Conservation (phyloP, 2,113 vertebrate genomes). For the Oxyruncus cristatus region DNA sequence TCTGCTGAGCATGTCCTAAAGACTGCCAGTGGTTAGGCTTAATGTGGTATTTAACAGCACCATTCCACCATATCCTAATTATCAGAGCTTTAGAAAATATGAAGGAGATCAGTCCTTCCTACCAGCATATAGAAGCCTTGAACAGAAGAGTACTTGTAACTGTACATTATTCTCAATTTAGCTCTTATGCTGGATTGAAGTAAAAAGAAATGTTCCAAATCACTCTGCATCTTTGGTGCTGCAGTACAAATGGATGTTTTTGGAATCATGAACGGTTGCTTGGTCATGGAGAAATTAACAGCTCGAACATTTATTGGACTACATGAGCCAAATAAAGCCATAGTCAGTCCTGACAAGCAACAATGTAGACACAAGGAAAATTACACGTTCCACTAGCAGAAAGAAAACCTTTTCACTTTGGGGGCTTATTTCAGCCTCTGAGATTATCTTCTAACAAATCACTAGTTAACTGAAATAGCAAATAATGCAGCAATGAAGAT, state of each 20-base stretch:
- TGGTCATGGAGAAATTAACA: background rate
- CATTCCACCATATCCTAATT: background rate
- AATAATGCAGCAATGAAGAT: background rate
- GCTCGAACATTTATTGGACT: background rate
- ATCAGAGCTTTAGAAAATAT: background rate
- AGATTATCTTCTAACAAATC: background rate
- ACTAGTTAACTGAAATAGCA: background rate
- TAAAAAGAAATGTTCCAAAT: background rate
- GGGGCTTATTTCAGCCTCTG: background rate
- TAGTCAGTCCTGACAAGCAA: background rate
- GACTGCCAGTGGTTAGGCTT: background rate
- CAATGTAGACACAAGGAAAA: background rate
- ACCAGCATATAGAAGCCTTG: background rate
- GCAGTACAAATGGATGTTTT: fast-evolving
- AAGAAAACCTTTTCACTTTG: background rate
- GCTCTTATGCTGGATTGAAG: background rate
- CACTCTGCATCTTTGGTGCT: background rate
- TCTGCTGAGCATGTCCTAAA: background rate
- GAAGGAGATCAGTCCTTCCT: background rate
- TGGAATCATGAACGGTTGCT: background rate
- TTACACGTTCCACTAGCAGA: background rate
- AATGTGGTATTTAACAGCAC: background rate
- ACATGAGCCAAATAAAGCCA: background rate
- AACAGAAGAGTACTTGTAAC: background rate
- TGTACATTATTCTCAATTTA: background rate